Percentiles rank a stretch among this genome's conserved stretches.
phyloP scores from a whole-genome alignment of 2,888 invertebrate genomes.

The Pheosia tremula region DNA sequence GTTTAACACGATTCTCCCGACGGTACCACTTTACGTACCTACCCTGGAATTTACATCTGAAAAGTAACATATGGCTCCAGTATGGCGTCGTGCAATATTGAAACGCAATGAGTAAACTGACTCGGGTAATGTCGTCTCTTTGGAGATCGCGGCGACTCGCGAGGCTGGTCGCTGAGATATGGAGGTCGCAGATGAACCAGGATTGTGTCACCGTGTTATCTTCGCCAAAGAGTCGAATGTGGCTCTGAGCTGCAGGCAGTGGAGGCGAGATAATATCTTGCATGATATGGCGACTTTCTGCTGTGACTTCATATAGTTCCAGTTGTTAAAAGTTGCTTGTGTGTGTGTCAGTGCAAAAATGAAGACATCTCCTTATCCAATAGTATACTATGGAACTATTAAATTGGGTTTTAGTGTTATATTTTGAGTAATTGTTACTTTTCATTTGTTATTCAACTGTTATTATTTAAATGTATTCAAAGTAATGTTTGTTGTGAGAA shows the following conservation, averaged over 20 bases:
- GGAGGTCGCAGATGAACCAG: constrained; percentile 24
- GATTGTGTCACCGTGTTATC: constrained; percentile 25
- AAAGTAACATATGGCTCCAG: constrained; percentile 15
- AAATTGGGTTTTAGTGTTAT: constrained; percentile 8
- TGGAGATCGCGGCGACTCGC: constrained; percentile 22
- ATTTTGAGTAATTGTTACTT: constrained; percentile 1
- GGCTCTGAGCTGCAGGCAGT: constrained; percentile 25
- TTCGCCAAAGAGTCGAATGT: constrained; percentile 22
- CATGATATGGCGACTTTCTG: constrained; percentile 29
- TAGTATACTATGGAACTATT: constrained; percentile 16
- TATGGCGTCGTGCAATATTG: constrained; percentile 23
- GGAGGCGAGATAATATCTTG: constrained; percentile 27
- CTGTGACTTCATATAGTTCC: constrained; percentile 26
- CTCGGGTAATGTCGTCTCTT: constrained; percentile 23
- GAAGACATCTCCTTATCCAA: constrained; percentile 13
- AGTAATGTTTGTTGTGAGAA: constrained; percentile 21
- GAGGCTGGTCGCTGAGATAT: constrained; percentile 25
- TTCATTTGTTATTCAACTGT: constrained; percentile 13
- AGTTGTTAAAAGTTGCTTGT: constrained; percentile 40
- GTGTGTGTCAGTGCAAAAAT: constrained; percentile 46
- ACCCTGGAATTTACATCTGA: constrained; percentile 20
- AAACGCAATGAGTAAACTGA: constrained; percentile 17
- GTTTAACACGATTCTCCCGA: constrained; percentile 20
- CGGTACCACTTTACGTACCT: constrained; percentile 10
- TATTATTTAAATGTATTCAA: constrained; percentile 7